These are phyloP conservation scores for Phyto melanocephala DNA, from an alignment of 2,888 invertebrate species.

Conservation along the genomic window DNA sequence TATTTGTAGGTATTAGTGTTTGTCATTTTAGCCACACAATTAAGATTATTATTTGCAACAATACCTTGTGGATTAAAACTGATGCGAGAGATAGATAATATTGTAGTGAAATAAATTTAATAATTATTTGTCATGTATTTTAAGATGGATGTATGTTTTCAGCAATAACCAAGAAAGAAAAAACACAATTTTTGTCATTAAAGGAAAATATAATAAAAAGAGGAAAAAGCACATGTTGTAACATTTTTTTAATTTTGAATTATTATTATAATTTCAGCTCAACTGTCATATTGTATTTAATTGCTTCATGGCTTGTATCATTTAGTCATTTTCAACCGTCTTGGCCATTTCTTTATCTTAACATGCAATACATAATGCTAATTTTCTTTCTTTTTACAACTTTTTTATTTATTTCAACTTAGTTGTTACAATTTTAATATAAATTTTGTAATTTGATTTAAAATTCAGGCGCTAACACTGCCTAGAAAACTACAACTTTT, in stretches of 20 bases:
- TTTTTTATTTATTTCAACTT: constrained; percentile 39
- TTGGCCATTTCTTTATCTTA: constrained; percentile 9
- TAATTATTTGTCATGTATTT: too few relatives aligned
- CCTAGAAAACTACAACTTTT: constrained; percentile 38
- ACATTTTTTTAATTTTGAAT: background rate
- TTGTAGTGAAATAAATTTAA: background rate
- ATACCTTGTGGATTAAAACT: background rate
- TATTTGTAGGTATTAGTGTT: constrained; percentile 5
- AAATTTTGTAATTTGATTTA: constrained; percentile 59
- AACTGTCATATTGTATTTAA: constrained; percentile 38
- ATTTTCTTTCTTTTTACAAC: background rate
- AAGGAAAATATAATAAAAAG: too few relatives aligned
- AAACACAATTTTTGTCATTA: too few relatives aligned
- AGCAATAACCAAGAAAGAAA: too few relatives aligned
- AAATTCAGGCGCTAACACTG: constrained; percentile 28
- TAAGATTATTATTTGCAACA: constrained; percentile 40
- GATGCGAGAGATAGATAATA: constrained; percentile 9
- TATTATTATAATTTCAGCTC: background rate
- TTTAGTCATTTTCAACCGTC: constrained; percentile 9
- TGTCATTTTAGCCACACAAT: constrained; percentile 45
- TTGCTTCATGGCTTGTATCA: constrained; percentile 44
- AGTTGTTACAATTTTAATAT: constrained; percentile 42
- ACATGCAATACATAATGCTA: constrained; percentile 6
- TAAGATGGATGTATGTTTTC: too few relatives aligned
- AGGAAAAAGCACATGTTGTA: too few relatives aligned